Evolutionary conservation across 2,888 invertebrate genomes (phyloP).

Genomic region (Macrophya alboannulata): DNA sequence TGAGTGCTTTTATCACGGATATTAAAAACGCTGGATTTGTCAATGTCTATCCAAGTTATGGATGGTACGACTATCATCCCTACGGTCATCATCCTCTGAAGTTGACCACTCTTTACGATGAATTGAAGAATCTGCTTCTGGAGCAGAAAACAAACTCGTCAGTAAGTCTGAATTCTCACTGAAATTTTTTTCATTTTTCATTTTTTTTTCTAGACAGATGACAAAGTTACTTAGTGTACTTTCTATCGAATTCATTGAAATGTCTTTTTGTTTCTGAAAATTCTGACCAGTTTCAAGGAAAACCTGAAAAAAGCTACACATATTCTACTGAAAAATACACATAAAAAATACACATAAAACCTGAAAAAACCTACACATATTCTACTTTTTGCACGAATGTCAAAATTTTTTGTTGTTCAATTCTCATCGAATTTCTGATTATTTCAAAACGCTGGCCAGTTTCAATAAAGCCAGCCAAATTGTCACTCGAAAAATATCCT

Average conservation of each 20-base stretch:
- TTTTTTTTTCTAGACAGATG: background rate
- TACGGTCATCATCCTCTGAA: slow-evolving; percentile 46
- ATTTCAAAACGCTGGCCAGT: no score
- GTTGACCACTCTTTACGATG: slow-evolving; percentile 7
- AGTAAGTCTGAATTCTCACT: background rate
- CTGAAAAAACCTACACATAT: background rate
- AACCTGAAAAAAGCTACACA: background rate
- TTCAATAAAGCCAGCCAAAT: background rate
- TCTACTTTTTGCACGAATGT: no score
- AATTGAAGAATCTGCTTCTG: background rate
- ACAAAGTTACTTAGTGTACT: no score
- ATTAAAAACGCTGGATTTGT: slow-evolving; percentile 42
- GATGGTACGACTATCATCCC: slow-evolving; percentile 54
- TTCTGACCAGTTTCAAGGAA: background rate
- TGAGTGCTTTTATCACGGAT: slow-evolving; percentile 42
- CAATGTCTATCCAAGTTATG: slow-evolving; percentile 52
- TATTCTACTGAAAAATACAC: no score
- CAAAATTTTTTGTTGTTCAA: background rate
- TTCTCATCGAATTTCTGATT: background rate
- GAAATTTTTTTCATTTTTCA: no score
- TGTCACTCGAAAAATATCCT: background rate
- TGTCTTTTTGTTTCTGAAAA: no score
- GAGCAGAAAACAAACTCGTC: background rate
- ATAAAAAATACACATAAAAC: no score
- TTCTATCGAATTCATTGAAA: no score